Conservation (phyloP, 2,797 vertebrate genomes). For the Helostoma temminkii region DNA sequence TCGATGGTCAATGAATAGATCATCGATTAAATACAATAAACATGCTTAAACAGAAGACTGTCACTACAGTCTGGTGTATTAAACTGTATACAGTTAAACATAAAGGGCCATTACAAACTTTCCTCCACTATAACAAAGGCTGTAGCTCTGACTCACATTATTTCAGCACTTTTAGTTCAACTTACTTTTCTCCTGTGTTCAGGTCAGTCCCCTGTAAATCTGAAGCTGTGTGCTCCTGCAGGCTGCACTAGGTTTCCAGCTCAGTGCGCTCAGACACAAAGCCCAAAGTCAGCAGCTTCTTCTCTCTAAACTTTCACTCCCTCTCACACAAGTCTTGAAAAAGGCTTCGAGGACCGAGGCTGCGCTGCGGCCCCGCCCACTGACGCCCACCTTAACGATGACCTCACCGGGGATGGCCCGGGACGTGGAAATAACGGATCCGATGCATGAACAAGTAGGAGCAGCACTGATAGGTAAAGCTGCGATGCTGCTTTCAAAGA, state of each 20-base stretch:
- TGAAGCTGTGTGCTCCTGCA: slow-evolving; percentile 10
- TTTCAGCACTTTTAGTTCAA: background rate
- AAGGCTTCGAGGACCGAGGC: slow-evolving; percentile 28
- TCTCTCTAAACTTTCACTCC: slow-evolving; percentile 67
- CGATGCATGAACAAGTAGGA: background rate
- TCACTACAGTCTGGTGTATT: too few species aligned
- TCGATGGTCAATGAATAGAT: too few species aligned
- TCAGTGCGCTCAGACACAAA: background rate
- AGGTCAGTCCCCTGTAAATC: slow-evolving; percentile 7
- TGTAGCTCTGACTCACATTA: too few species aligned
- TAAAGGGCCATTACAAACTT: too few species aligned
- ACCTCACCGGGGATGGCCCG: slow-evolving; percentile 50
- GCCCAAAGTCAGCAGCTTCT: slow-evolving; percentile 24
- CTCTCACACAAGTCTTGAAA: slow-evolving; percentile 17
- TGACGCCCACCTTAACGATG: slow-evolving; percentile 64
- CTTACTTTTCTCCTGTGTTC: slow-evolving; percentile 50
- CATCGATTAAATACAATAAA: too few species aligned
- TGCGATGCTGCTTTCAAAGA: slow-evolving; percentile 34
- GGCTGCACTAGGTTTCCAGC: too few species aligned
- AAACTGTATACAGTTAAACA: too few species aligned
- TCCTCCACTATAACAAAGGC: too few species aligned
- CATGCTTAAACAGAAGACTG: too few species aligned
- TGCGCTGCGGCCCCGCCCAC: slow-evolving; percentile 49
- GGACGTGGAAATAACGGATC: slow-evolving; percentile 35
- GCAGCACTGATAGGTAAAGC: background rate